Conservation (phyloP, 2,113 vertebrate species). For the Rhagologus leucostigma region DNA sequence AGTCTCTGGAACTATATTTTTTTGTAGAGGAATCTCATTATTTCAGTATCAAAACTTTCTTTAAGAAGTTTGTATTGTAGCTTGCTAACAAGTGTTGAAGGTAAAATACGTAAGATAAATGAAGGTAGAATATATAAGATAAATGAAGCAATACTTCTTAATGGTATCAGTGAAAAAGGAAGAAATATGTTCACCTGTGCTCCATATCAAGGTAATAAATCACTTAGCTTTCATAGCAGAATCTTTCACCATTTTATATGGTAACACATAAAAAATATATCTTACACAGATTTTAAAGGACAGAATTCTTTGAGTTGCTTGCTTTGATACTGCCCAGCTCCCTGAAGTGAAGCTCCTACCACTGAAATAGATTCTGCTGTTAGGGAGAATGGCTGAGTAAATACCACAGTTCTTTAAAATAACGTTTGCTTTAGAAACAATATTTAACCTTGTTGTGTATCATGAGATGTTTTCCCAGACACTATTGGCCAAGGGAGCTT, state of each 20-base stretch:
- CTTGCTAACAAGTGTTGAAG: constrained; percentile 31
- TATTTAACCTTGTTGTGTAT: not conserved
- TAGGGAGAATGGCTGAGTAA: not conserved
- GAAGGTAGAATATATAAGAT: constrained; percentile 54
- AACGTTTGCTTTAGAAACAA: not conserved
- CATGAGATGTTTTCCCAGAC: not conserved
- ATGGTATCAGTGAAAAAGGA: constrained; percentile 51
- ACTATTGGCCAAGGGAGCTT: not conserved
- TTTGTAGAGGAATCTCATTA: constrained; percentile 15
- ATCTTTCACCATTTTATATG: not conserved
- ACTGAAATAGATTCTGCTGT: not conserved
- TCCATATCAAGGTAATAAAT: constrained; percentile 55
- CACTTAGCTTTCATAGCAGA: constrained; percentile 41
- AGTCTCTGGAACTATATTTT: not conserved
- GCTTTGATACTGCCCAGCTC: not conserved
- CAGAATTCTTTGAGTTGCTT: not conserved
- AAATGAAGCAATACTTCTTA: constrained; percentile 66
- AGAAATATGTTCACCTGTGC: constrained; percentile 58
- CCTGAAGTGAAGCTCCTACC: not conserved
- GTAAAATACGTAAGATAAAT: constrained; percentile 54
- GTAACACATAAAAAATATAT: not conserved
- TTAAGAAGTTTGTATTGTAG: constrained; percentile 24
- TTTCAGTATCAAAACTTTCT: constrained; percentile 21
- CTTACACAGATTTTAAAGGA: not conserved
- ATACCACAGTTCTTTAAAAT: not conserved